Base-by-base conservation (phyloP, 2,113 vertebrate species). In the Daboia siamensis region DNA sequence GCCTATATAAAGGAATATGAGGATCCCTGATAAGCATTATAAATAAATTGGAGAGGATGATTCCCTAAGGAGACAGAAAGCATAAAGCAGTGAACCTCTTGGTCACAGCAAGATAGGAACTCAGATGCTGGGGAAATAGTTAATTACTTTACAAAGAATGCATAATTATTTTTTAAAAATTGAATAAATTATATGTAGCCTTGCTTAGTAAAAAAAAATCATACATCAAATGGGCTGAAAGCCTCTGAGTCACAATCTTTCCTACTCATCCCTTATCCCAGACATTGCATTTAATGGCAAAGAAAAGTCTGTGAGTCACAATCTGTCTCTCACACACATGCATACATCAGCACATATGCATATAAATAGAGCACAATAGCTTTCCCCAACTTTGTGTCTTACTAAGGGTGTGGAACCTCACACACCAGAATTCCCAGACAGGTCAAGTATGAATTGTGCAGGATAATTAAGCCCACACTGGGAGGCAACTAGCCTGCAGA, bases 71-170 rank as follows among this genome's bases (percentile, higher is more conserved):
- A 33, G 54, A 55, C 1, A 21, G 15, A 89, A 61, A 33, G 24
- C 55, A 39, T 51, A 93, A 84, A 86, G 12, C 55, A 24, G 46
- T 12, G 29, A 64, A 85, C 33, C 17, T 44, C 24, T 86, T 46
- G 48, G 10, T 54, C n/a, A 61, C 87, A 59, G 46, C 46, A 93
- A 24, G 69, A 46, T 26, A 91, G 11, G 46, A 86, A 33, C 51
- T 46, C 29, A 56, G 88, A 51, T 89, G 44, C 39, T 92, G 85
- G 29, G 44, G 26, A 89, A 29, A 52, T 85, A 23, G 17, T 85
- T 91, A 61, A 89, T 86, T 89, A 52, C 55, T 85, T 89, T 89
- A 85, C 64, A 88, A 91, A 93, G 64, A 20, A 54, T 6, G 12
- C 33, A 90, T 48, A 39, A 55, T 93, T n/a, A 54, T 17, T 4